Base-by-base conservation (phyloP, 1,140 invertebrate genomes). In the Meloidogyne exigua region DNA sequence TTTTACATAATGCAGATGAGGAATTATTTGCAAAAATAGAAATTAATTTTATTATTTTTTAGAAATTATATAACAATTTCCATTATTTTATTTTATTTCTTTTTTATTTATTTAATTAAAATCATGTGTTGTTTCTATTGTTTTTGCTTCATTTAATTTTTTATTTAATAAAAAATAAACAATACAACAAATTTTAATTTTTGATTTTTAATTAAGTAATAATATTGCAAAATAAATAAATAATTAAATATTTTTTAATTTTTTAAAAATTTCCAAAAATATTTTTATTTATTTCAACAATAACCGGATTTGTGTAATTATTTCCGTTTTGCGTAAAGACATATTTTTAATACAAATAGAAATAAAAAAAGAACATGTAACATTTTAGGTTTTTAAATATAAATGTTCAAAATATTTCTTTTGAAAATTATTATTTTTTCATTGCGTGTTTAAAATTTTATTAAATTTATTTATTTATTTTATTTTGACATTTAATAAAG, bases 261-360 rank as follows among this genome's bases (percentile, higher is more conserved):
- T 57, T 57, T 57, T 57, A 7, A 57, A n/a, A 57, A 57, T 57
- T 57, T 57, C n/a, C 49, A 57, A 57, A 57, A 57, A 57, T 57
- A 57, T 57, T 57, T 49, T 49, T 18, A 49, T 18, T n/a, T 9
- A 57, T n/a, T 15, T 7, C n/a, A 57, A 57, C 49, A 57, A 57
- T 57, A 57, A 57, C 18, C 49, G 49, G 15, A 57, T 57, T 57
- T 57, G n/a, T n/a, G 49, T 57, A 57, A 57, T 57, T 57, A n/a
- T 57, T 57, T 57, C 49, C 49, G 49, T n/a, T 57, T 57, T 49
- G 18, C 44, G 44, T 18, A 49, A 49, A 49, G 9, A 39, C 36
- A 57, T 57, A n/a, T 57, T 57, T 57, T n/a, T 4, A 13, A 49
- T 1, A 49, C 5, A 49, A 49, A 18, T 49, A 49, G 18, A 57